Conservation (phyloP, 1,140 invertebrate species). For the Pantala flavescens region DNA sequence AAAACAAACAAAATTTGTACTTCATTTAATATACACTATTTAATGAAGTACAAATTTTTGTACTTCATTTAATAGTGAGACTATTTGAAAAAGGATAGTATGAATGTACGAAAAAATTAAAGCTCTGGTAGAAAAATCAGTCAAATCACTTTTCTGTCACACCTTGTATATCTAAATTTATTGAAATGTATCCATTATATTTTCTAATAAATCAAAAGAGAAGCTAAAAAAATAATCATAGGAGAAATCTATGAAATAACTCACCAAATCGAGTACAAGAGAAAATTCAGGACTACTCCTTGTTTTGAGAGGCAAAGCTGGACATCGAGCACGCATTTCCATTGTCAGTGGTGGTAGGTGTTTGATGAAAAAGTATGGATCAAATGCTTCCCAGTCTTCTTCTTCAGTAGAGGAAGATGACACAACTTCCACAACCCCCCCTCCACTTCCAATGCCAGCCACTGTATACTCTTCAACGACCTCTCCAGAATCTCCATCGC, state of each 20-base stretch:
- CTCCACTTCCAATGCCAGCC: neutral
- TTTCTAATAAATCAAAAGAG: no score
- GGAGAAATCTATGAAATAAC: constrained; percentile 28
- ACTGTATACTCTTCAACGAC: neutral
- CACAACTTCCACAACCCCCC: constrained; percentile 20
- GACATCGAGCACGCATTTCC: constrained; percentile 73
- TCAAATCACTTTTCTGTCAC: no score
- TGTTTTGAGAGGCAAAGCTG: constrained; percentile 86
- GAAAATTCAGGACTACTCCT: constrained; percentile 88
- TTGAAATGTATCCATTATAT: no score
- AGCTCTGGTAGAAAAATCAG: no score
- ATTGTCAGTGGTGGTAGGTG: constrained; percentile 79
- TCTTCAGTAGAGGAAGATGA: constrained; percentile 39
- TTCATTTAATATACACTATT: no score
- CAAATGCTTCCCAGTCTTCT: constrained; percentile 70
- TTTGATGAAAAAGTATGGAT: constrained; percentile 86
- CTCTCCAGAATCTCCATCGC: neutral
- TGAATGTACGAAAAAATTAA: no score
- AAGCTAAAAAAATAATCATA: no score
- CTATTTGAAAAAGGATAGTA: no score
- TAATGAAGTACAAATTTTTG: no score
- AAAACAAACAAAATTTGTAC: no score
- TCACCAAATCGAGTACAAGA: constrained; percentile 73
- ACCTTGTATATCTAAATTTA: no score
- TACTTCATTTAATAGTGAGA: no score